Conservation (phyloP, 2,888 invertebrate species). For the Andrena praecox region DNA sequence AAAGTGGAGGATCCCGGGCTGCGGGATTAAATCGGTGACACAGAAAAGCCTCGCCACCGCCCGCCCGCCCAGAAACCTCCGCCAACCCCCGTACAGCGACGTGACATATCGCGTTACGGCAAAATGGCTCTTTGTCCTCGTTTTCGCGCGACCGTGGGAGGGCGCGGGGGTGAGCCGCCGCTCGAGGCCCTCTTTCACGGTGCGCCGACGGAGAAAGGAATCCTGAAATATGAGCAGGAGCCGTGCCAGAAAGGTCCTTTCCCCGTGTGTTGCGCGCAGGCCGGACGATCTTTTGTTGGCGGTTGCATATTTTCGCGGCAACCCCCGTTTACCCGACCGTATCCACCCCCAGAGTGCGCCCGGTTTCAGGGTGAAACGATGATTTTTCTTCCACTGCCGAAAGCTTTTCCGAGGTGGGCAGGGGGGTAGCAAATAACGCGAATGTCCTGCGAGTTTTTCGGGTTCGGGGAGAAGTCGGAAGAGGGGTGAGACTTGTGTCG, state of each 20-base stretch:
- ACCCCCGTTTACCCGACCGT: not conserved
- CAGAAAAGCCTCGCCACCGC: constrained; percentile 39
- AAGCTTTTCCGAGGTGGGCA: not conserved
- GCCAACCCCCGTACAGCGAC: constrained; percentile 28
- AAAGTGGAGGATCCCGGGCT: constrained; percentile 41
- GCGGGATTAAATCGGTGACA: constrained; percentile 67
- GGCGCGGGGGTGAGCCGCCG: constrained; percentile 3
- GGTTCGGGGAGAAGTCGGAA: not conserved
- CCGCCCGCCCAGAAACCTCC: not conserved
- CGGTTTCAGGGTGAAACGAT: not conserved
- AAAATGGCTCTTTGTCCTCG: constrained; percentile 65
- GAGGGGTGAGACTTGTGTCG: not conserved
- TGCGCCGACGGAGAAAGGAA: constrained; percentile 45
- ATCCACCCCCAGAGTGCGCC: not conserved
- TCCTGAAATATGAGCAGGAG: constrained; percentile 65
- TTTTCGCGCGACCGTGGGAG: constrained; percentile 47
- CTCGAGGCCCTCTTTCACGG: constrained; percentile 38
- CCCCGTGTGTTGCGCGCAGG: constrained; percentile 27
- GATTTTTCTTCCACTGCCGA: not conserved
- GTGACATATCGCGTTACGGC: constrained; percentile 65
- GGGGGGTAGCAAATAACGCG: not conserved
- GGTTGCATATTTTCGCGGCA: constrained; percentile 13
- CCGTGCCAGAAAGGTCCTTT: constrained; percentile 49
- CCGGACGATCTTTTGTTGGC: constrained; percentile 31
- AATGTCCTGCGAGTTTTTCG: not conserved